Evolutionary conservation across 92 coral and sea anemone genomes (phyloP), one percentile per base, ranked within the genome.

Genomic region (Scolanthus callimorphus): DNA sequence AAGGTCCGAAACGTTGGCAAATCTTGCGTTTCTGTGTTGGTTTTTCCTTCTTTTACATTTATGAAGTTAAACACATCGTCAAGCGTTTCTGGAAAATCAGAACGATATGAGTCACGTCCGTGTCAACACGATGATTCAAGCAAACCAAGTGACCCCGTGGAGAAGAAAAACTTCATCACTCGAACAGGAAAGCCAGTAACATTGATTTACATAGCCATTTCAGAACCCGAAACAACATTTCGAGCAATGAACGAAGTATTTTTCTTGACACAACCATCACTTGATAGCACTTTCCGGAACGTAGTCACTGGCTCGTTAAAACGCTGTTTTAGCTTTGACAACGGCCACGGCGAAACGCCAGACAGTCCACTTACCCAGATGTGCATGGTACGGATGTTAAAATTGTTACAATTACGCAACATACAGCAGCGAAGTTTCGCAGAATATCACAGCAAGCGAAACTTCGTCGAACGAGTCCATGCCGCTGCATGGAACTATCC

Each of bases 381-480:
- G 86, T 65, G 76, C 24, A 49, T 80, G 63, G 87, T 47, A 11
- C 38, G 81, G 6, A 59, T 80, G 24, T 39, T 73, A 25, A 21
- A 27, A 1, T 43, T 74, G 8, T 41, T 80, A 12, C 38, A 56
- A 2, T 29, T 80, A n/a, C 20, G 29, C 2, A 66, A 66, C 15
- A 60, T 74, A 17, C 87, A 1, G n/a, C n/a, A n/a, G n/a, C n/a
- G n/a, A n/a, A n/a, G n/a, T n/a, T n/a, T n/a, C n/a, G n/a, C n/a
- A n/a, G 81, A 80, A 37, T 74, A 74, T 48, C 80, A 71, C 67
- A 70, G 79, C 68, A 71, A 63, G 49, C 47, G 71, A 10, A 81
- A 81, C 34, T 81, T 81, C 55, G 77, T 73, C 1, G 77, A 80
- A 29, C 47, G 77, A 3, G 81, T 74, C 23, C 87, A 80, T 60